Evolutionary conservation across 53 echinoderm and acorn worm genomes (phyloP).

Genomic region (Antedon mediterranea): DNA sequence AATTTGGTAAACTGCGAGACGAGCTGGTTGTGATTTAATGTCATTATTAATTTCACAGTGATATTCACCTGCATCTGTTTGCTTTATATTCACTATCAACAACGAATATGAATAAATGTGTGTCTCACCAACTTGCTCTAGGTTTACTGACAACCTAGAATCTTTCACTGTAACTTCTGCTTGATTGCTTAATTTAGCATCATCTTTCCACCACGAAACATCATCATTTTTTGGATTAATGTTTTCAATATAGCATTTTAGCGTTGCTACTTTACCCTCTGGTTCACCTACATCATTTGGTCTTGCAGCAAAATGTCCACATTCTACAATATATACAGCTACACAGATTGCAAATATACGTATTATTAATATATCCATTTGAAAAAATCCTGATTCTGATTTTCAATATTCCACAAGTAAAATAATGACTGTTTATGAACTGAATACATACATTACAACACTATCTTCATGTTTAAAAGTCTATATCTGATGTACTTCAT

Average conservation of each 20-base stretch:
- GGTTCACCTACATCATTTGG: background rate
- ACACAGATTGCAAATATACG: too few species aligned
- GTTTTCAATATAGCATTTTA: background rate
- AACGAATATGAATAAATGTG: background rate
- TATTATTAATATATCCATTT: too few species aligned
- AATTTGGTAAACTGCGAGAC: background rate
- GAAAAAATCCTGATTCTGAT: too few species aligned
- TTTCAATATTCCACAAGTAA: too few species aligned
- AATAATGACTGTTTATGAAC: too few species aligned
- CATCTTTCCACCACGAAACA: background rate
- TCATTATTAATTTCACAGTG: background rate
- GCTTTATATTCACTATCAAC: background rate
- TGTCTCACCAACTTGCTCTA: background rate
- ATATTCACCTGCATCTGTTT: background rate
- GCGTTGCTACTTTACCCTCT: background rate
- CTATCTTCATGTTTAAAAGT: too few species aligned
- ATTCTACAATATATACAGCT: too few species aligned
- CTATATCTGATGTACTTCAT: too few species aligned
- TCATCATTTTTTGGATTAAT: background rate
- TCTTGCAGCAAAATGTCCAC: too few species aligned
- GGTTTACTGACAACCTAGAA: background rate
- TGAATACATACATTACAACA: too few species aligned
- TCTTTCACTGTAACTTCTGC: background rate
- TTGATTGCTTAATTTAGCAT: background rate
- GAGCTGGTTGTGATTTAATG: background rate